Evolutionary conservation across 2,888 invertebrate species (phyloP), one percentile per base, ranked within the genome.

Genomic region (Coelinius sp.): DNA sequence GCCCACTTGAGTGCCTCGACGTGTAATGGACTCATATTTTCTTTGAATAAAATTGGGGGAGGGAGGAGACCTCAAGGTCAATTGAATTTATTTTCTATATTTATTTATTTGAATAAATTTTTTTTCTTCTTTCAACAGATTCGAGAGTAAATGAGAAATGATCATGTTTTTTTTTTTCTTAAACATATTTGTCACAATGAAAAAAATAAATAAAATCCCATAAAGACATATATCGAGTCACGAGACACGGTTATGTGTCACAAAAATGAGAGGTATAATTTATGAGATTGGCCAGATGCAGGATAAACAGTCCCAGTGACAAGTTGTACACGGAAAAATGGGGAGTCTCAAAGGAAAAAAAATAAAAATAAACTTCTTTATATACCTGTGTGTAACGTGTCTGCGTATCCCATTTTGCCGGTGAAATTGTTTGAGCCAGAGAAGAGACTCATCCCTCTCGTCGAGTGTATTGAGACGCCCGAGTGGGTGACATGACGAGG

Each of bases 401-500:
- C 69, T 59, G 59, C 59, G 70, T 49, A 74, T 70, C 73, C 78
- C 78, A 80, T 82, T 82, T 81, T 80, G 78, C 78, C 79, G 81
- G 81, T 78, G 76, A 83, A 82, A 84, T 83, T 77, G 78, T 77
- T 78, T 79, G 77, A 41, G 27, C 14, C n/a, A 27, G 76, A 80
- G 76, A 75, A 27, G 76, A 75, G 68, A 73, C 74, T 77, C 70
- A 68, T 73, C 73, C 41, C 44, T 35, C 63, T 70, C 68, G 71
- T 75, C 74, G 76, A 74, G 74, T 75, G 75, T 82, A 85, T 86
- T 83, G 86, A 84, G 85, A 87, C 77, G 81, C 78, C 84, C 77
- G 80, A 72, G 74, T 80, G 74, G 81, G 79, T 79, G 81, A 83
- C 81, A 79, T 85, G 87, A 86, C 86, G 85, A 86, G 86, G 86